Evolutionary conservation across 2,113 vertebrate genomes (phyloP).

Genomic region (Rhea pennata): DNA sequence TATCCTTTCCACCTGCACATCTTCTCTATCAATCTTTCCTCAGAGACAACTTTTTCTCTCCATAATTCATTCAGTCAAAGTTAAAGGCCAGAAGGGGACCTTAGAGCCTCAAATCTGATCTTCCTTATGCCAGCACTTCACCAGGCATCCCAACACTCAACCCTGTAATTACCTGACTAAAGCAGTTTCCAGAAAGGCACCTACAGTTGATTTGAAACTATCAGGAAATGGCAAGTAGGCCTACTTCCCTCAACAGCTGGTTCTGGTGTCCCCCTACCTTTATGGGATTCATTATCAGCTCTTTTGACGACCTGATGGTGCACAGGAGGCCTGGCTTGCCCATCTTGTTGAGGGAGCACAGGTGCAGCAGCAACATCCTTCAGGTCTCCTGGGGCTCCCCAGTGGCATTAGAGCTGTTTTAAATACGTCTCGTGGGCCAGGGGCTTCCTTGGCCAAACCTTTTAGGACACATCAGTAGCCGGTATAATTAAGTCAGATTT

Average conservation of each 20-base stretch:
- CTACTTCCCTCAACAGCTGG: background rate
- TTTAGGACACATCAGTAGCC: background rate
- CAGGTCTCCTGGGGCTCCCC: background rate
- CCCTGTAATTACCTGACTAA: background rate
- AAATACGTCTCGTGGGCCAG: background rate
- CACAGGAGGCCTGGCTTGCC: background rate
- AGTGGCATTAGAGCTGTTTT: background rate
- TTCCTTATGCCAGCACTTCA: background rate
- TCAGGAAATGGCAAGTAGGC: background rate
- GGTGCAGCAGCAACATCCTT: rapidly evolving
- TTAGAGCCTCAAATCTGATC: background rate
- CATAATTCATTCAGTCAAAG: background rate
- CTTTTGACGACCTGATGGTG: background rate
- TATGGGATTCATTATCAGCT: background rate
- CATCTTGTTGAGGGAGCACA: background rate
- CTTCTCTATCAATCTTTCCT: background rate
- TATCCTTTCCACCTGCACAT: background rate
- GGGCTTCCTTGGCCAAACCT: background rate
- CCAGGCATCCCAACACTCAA: background rate
- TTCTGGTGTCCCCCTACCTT: background rate
- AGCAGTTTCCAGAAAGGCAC: background rate
- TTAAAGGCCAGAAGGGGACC: background rate
- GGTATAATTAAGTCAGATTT: background rate
- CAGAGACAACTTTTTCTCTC: background rate
- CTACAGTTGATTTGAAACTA: background rate